Base-by-base conservation (phyloP, 1,140 invertebrate species). In the Formica selysi region DNA sequence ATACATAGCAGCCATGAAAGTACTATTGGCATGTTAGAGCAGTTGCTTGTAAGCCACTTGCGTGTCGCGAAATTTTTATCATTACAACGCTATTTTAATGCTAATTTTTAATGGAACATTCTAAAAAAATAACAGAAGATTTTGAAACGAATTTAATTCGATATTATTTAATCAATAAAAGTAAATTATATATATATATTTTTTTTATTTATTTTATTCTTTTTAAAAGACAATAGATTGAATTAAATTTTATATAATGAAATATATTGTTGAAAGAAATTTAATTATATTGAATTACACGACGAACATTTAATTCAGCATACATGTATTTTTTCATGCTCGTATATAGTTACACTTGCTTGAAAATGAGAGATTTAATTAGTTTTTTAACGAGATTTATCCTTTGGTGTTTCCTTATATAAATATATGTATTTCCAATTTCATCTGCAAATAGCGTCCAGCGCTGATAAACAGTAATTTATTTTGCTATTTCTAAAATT, bases 31-130 rank as follows among this genome's bases (percentile, higher is more conserved):
- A 26, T 29, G 48, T 78, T 51, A 64, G 32, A 80, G 19, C 54
- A 22, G n/a, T 44, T 36, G 68, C 68, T 11, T 38, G 22, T 11
- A 26, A n/a, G 54, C 68, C 36, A 61, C n/a, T 73, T 59, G 79
- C 36, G 51, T 32, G 36, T 71, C n/a, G 16, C 54, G 11, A 38
- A 73, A 62, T 83, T 61, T 83, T 83, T 48, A 74, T 44, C 41
- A 11, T 41, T 44, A 26, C 22, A 36, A 73, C 4, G 7, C 32
- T 61, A 29, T 73, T 57, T 41, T 26, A 44, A 22, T 44, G 8
- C 19, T 41, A 29, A 41, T 54, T 54, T 68, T 68, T 29, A 26
- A 70, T 29, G 0, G 2, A 13, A n/a, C 16, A 32, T 16, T 38
- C 13, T 0, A 13, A 76, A 41, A 36, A n/a, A 44, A 26, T 36